A percentile compares a stretch with the other conserved stretches of the same genome.
Conservation (phyloP, 2,888 invertebrate genomes). For the Ectobius pallidus region DNA sequence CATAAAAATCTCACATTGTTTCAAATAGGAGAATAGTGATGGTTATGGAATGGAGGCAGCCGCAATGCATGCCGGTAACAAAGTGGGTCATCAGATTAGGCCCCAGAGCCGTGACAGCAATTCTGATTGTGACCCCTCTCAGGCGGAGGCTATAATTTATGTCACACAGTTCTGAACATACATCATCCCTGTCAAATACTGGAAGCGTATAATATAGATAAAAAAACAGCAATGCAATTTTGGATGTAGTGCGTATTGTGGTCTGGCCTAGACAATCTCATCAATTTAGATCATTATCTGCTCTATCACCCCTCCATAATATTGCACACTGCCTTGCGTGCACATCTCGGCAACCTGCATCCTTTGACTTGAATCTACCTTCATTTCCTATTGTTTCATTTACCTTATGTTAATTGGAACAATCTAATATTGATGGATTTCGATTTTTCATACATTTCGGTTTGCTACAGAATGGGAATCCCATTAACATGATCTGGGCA, state of each 20-base stretch:
- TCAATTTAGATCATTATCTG: conserved; percentile 27
- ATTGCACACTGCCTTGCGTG: neutral
- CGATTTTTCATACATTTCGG: too few species aligned
- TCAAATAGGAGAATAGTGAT: too few species aligned
- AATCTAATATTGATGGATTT: too few species aligned
- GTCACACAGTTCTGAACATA: conserved; percentile 27
- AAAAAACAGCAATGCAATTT: conserved; percentile 20
- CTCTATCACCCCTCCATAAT: neutral
- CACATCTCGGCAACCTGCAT: too few species aligned
- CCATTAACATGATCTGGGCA: too few species aligned
- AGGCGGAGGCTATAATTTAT: conserved; percentile 27
- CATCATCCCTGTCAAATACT: conserved; percentile 33
- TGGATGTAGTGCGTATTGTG: conserved; percentile 19
- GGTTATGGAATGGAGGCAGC: neutral
- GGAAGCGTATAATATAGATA: neutral
- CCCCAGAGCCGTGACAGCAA: conserved; percentile 25
- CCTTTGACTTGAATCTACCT: too few species aligned
- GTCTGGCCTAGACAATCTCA: conserved; percentile 11
- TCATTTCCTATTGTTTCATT: too few species aligned
- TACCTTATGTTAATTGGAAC: too few species aligned
- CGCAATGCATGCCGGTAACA: conserved; percentile 12
- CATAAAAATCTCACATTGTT: too few species aligned
- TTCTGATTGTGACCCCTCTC: conserved; percentile 31
- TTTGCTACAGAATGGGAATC: too few species aligned
- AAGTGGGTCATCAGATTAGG: conserved; percentile 33